phyloP scores from a whole-genome alignment of 2,888 invertebrate genomes.

The Drosophila mimetica region DNA sequence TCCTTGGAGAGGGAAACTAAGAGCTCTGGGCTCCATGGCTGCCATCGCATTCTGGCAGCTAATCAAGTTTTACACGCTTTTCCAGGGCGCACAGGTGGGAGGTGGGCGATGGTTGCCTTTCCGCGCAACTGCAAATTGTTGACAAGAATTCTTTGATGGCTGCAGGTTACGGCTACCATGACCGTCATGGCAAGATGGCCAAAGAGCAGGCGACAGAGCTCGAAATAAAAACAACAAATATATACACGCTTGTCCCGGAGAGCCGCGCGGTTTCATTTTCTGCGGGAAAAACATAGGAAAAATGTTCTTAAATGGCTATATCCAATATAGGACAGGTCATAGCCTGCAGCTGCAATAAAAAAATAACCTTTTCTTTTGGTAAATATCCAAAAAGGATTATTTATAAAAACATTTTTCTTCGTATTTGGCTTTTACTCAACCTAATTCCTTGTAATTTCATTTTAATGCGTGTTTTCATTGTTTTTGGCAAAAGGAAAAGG shows the following conservation, averaged over 20 bases:
- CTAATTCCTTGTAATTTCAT: conserved; percentile 55
- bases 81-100: conserved; percentile 1
- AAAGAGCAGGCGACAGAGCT: conserved; percentile 1
- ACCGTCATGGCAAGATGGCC: neutral
- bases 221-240: conserved; percentile 8
- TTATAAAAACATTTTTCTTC: neutral
- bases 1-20: neutral
- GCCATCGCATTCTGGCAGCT: conserved; percentile 29
- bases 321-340: neutral
- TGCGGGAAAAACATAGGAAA: neutral
- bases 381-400: neutral
- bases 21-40: conserved; percentile 7
- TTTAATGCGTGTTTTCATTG: conserved; percentile 54
- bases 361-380: neutral
- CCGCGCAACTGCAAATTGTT: conserved; percentile 26
- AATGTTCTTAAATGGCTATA: neutral
- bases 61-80: conserved; percentile 36
- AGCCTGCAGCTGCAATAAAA: neutral
- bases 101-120: neutral
- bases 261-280: neutral
- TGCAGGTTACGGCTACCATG: conserved; percentile 1
- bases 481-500: conserved; percentile 46
- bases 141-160: conserved; percentile 33
- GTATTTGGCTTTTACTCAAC: conserved; percentile 56
- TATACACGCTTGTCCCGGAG: neutral